Base-by-base conservation (phyloP, 2,113 vertebrate species). In the Trematocara variabile region DNA sequence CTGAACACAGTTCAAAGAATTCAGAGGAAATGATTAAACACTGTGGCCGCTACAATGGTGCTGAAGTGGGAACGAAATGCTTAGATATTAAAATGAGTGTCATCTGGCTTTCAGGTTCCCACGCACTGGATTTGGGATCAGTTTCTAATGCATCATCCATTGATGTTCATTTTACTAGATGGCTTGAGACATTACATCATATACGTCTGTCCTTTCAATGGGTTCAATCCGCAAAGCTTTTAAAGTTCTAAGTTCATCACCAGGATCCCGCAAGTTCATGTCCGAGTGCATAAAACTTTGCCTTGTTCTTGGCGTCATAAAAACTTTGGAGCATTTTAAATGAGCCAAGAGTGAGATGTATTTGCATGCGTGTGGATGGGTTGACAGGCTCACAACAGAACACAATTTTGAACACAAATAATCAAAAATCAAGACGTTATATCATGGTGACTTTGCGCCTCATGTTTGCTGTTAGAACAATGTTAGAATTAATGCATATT, bases 111-210 rank as follows among this genome's bases (percentile, higher is more conserved):
- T 93, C 54, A 90, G 88, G 22, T 85, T 73, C 20, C 88, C 60
- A 70, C 60, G 39, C 25, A 12, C 11, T 16, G 54, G 30, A 88
- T 84, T 79, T 53, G 34, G 84, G 77, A 73, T 80, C 86, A 60
- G 54, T 25, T 58, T 86, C 58, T 63, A 63, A 82, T 81, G 90
- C 81, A 82, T 91, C 87, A 83, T 63, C 80, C 77, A 25, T 28
- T 86, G 83, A 88, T 83, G 84, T 91, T 92, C 90, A 86, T 95
- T 93, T 91, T 91, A 50, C 78, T 80, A 63, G 81, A 88, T 80
- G 88, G 86, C 68, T 75, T 22, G 82, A 93, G 93, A 92, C 90
- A 9, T 81, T 82, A 78, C 83, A 37, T 91, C 93, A 93, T 86
- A 28, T 4, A 41, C 11, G 81, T 55, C 70, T 25, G 55, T 75